Conservation (phyloP, 2,797 vertebrate species). For the Platyrinchus mystaceus region DNA sequence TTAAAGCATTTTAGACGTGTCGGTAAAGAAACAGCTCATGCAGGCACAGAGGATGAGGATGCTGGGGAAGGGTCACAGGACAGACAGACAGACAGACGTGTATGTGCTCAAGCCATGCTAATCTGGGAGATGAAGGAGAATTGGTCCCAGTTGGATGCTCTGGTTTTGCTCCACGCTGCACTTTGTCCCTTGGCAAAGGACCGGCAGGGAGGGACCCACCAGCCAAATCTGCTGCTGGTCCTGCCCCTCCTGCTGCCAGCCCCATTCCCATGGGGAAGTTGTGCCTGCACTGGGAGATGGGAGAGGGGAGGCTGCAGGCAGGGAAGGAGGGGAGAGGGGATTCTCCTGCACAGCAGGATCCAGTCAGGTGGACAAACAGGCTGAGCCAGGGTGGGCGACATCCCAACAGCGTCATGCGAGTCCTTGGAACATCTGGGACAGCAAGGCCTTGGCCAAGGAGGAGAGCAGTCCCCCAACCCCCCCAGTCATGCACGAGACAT, state of each 20-base stretch:
- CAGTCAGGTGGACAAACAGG: not conserved
- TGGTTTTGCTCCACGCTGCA: not conserved
- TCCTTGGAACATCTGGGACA: not conserved
- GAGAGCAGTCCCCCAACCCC: not conserved
- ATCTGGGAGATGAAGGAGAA: not conserved
- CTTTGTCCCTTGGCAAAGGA: not conserved
- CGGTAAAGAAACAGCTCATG: constrained; percentile 10
- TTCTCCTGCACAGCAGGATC: not conserved
- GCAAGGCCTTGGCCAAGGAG: not conserved
- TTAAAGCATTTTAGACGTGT: not conserved
- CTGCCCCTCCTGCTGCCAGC: not conserved
- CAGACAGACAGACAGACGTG: not conserved
- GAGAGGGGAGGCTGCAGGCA: not conserved
- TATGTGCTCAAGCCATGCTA: not conserved
- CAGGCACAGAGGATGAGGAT: not conserved
- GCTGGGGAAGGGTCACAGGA: not conserved
- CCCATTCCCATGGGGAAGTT: not conserved
- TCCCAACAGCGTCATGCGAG: not conserved
- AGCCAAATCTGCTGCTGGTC: not conserved
- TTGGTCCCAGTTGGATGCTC: not conserved
- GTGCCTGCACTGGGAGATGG: not conserved
- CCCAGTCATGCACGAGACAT: not conserved
- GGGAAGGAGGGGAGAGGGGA: not conserved
- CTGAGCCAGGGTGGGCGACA: not conserved
- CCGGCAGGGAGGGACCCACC: fast-evolving